Evolutionary conservation across 2,888 invertebrate genomes (phyloP), one percentile per base, ranked within the genome.

Genomic region (Diplazon laetatorius): DNA sequence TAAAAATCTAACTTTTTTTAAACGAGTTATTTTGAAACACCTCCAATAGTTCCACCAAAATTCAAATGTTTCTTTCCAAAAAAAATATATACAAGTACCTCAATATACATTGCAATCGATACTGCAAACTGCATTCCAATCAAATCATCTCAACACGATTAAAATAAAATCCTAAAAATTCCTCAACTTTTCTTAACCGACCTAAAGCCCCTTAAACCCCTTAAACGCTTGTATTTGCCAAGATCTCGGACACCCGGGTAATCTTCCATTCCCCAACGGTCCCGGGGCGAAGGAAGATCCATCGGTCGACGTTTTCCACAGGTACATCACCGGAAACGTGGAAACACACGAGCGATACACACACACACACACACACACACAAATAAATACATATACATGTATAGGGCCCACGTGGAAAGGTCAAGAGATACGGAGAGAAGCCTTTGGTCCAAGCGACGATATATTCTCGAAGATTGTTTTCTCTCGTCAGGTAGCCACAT

Each of bases 401-500:
- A 73, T n/a, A 57, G n/a, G n/a, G n/a, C 60, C 16, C 2, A 42
- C 22, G n/a, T 6, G n/a, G 16, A 8, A 52, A 48, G 50, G 42
- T 55, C 72, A 52, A 42, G 70, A 70, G 48, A 65, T 59, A 52
- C 39, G 60, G 62, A 42, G 70, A 70, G 48, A 65, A 52, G 42
- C 39, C 52, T 50, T 25, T 59, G 22, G 68, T 52, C 63, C 65
- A 62, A 78, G 79, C 84, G 87, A 85, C 90, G 88, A 90, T 91
- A 91, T 87, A 89, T 91, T 87, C 86, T 87, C 88, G 89, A 90
- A 91, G 90, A 91, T 91, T 91, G 91, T 91, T 90, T 90, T 90
- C 90, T 90, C 90, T 89, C 89, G 89, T 89, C 91, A 91, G 90
- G 90, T 91, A 89, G 90, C 90, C 89, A 88, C 90, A 91, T 91